phyloP scores from a whole-genome alignment of 1,140 invertebrate species.

The Kradibia gibbosae region DNA sequence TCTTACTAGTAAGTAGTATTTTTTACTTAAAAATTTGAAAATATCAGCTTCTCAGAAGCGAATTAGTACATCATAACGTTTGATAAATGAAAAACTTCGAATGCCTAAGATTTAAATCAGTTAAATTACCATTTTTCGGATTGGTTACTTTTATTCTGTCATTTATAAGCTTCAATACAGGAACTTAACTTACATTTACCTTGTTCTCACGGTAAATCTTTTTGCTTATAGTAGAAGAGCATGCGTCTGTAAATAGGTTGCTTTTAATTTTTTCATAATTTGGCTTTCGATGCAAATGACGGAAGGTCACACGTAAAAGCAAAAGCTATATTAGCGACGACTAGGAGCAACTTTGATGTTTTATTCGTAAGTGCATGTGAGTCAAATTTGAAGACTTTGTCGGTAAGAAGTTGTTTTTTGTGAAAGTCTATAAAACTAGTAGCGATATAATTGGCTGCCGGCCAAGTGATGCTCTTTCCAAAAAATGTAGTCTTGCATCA shows the following conservation, averaged over 20 bases:
- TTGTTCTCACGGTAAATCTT: constrained; percentile 49
- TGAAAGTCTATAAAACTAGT: constrained; percentile 24
- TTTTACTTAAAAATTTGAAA: not conserved
- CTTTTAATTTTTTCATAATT: not conserved
- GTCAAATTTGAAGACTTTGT: constrained; percentile 42
- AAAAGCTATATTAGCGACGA: not conserved
- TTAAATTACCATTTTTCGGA: not conserved
- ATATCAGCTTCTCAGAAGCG: not conserved
- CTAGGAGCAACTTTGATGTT: not conserved
- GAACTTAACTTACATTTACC: not conserved
- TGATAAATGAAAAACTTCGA: not conserved
- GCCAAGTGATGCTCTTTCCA: constrained; percentile 1
- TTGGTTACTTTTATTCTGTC: not conserved
- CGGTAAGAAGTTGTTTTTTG: constrained; percentile 1
- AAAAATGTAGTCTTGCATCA: not conserved
- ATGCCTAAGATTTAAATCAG: not conserved
- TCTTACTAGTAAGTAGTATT: not conserved
- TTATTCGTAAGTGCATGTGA: constrained; percentile 1
- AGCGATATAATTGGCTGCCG: not conserved
- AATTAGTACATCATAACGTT: not conserved
- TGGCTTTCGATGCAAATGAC: no score
- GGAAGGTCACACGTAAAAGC: not conserved
- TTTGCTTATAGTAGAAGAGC: constrained; percentile 45
- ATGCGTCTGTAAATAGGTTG: not conserved
- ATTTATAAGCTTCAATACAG: not conserved